Conservation (phyloP, 1,140 invertebrate genomes). For the Drosophila lini region DNA sequence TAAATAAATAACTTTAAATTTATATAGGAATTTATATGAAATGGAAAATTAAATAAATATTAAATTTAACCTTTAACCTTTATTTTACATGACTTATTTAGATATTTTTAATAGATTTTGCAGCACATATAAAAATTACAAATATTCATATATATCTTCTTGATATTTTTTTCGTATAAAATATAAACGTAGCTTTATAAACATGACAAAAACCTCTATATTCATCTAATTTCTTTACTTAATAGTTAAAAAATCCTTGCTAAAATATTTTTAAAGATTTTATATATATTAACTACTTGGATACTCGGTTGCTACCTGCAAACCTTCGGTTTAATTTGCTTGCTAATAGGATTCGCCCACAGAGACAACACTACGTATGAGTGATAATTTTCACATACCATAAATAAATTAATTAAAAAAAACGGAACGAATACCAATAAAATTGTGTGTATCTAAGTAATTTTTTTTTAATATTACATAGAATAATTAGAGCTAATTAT, state of each 20-base stretch:
- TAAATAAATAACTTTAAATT: neutral
- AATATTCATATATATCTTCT: too few relatives aligned
- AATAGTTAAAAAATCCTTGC: too few relatives aligned
- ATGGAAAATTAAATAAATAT: neutral
- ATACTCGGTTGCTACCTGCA: neutral
- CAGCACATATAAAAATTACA: too few relatives aligned
- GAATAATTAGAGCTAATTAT: neutral
- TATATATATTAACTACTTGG: too few relatives aligned
- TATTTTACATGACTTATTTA: too few relatives aligned
- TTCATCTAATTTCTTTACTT: too few relatives aligned
- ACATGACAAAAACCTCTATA: too few relatives aligned
- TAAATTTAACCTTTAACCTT: neutral
- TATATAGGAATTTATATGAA: neutral
- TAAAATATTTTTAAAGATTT: too few relatives aligned
- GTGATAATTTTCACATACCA: neutral
- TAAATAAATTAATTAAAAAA: neutral
- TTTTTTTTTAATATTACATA: neutral
- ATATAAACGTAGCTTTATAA: too few relatives aligned
- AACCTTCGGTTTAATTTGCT: neutral
- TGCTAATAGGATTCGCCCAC: neutral
- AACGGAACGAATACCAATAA: neutral
- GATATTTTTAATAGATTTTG: too few relatives aligned
- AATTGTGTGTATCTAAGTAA: neutral
- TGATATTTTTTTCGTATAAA: too few relatives aligned
- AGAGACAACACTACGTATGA: conserved; percentile 2